A percentile compares a stretch with the other conserved stretches of the same genome.
Evolutionary conservation across 2,888 invertebrate genomes (phyloP).

Genomic region (Thelaira solivaga): DNA sequence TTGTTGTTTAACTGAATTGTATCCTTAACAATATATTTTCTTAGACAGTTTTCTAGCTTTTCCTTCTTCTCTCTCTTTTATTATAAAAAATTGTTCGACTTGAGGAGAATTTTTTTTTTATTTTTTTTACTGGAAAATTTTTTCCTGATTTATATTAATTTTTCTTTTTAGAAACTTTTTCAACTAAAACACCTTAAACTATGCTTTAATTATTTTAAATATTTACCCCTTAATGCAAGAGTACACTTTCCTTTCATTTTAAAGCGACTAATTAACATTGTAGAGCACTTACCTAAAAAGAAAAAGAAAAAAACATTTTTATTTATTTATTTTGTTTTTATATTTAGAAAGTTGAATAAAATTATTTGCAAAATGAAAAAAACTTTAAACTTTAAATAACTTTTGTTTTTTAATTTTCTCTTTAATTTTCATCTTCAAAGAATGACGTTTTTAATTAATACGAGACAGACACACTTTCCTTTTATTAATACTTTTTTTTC

Average conservation of each 20-base stretch:
- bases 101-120: no score
- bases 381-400: no score
- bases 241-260: background rate
- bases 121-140: no score
- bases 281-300: slow-evolving; percentile 35
- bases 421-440: background rate
- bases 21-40: no score
- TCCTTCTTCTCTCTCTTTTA: no score
- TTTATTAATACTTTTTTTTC: no score
- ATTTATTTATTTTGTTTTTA: background rate
- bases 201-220: slow-evolving; percentile 12
- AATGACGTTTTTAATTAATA: slow-evolving; percentile 36
- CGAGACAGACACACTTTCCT: slow-evolving; percentile 11
- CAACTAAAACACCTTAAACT: slow-evolving; percentile 4
- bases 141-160: no score
- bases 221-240: slow-evolving; percentile 35
- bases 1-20: no score
- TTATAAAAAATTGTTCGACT: no score
- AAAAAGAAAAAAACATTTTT: background rate
- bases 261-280: background rate
- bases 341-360: background rate
- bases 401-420: no score
- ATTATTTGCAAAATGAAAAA: background rate
- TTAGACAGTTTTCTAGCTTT: no score
- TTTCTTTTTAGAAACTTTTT: no score